These are phyloP conservation scores for Ambastaia sidthimunki DNA, from an alignment of 2,797 vertebrate species.

Conservation along the genomic window DNA sequence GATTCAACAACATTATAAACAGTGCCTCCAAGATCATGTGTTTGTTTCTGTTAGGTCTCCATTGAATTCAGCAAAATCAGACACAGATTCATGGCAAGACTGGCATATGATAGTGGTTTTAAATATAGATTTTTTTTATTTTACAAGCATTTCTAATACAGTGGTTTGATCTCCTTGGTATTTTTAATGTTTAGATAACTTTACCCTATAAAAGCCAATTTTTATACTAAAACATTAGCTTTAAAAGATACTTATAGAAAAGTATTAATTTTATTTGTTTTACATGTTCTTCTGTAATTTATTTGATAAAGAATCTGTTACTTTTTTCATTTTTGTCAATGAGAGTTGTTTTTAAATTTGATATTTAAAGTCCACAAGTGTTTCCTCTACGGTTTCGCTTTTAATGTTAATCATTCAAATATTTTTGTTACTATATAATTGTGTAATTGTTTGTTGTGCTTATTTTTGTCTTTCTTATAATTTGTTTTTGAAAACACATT, in stretches of 20 bases:
- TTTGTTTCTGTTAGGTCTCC: not conserved
- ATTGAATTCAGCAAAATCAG: not conserved
- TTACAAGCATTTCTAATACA: not conserved
- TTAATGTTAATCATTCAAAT: no score
- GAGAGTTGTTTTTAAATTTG: no score
- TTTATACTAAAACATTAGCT: not conserved
- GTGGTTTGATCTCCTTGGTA: not conserved
- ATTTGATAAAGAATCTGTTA: not conserved
- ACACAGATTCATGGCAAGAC: not conserved
- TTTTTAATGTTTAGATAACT: not conserved
- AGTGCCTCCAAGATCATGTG: not conserved
- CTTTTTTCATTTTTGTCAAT: no score
- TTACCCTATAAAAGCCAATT: not conserved
- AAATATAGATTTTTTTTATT: not conserved
- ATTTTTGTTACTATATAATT: not conserved
- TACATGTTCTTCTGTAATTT: not conserved
- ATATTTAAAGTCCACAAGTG: no score
- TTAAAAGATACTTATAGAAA: not conserved
- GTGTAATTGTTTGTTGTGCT: not conserved
- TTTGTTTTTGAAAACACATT: not conserved
- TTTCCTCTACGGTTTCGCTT: no score
- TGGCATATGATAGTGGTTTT: not conserved
- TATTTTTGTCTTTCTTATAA: no score
- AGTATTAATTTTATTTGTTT: not conserved
- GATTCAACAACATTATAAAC: not conserved